Conservation (phyloP, 2,888 invertebrate species). For the Melinaea menophilus region DNA sequence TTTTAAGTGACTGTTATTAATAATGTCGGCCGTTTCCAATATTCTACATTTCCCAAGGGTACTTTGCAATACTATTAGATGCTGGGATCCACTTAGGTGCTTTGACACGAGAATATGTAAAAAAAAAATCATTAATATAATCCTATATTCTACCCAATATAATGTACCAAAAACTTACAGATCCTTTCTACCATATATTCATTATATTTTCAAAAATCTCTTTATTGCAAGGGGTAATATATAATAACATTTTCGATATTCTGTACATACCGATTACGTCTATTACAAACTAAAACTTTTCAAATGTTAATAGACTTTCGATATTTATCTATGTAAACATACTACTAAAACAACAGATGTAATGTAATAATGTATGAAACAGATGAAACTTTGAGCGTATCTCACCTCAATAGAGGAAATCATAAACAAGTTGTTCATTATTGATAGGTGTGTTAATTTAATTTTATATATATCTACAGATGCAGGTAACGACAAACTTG, state of each 20-base stretch:
- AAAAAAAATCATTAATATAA: not conserved
- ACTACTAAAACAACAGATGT: constrained; percentile 13
- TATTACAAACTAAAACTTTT: not conserved
- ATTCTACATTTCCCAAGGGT: constrained; percentile 28
- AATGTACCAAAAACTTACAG: not conserved
- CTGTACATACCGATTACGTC: no score
- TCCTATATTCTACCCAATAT: not conserved
- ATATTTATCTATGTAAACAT: not conserved
- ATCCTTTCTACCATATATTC: not conserved
- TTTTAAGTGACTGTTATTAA: not conserved
- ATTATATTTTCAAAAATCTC: no score
- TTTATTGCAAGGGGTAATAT: no score
- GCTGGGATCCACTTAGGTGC: not conserved
- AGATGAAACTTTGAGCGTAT: constrained; percentile 16
- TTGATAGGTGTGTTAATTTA: constrained; percentile 18
- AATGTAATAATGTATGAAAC: no score
- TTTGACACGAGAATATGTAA: not conserved
- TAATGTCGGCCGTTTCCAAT: constrained; percentile 13
- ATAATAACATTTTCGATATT: no score
- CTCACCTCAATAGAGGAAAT: constrained; percentile 25
- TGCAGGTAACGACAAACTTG: constrained; percentile 16
- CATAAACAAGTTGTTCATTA: constrained; percentile 24
- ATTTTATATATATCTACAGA: constrained; percentile 20
- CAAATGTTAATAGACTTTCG: not conserved
- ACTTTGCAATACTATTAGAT: constrained; percentile 1